Base-by-base conservation (phyloP, 92 coral and sea anemone genomes). In the Epizoanthus scotinus region DNA sequence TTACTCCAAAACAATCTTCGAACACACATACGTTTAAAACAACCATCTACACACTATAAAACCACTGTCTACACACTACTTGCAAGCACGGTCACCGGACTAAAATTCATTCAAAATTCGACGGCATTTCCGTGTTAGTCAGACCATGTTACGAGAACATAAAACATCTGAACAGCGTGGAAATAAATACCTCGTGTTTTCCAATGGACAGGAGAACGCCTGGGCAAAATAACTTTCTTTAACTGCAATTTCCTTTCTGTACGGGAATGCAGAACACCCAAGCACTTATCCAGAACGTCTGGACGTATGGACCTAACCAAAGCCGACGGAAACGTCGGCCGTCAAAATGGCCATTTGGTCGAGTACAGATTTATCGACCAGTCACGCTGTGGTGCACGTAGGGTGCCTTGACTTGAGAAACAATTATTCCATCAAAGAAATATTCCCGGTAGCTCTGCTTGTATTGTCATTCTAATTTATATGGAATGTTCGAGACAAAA, bases 401-500 rank as follows among this genome's bases (percentile, higher is more conserved):
- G 63, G 7, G 13, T 9, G 8, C 10, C 12, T 47, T 10, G 52
- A 6, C 52, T 47, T 8, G 52, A 10, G 17, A 15, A 47, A 47
- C 52, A 47, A 64, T 27, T 64, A 64, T 64, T 64, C 70, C 9
- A 64, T 19, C 25, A 21, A 22, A 24, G 40, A 47, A 1, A 34
- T 49, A 49, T 71, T 71, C 61, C 62, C 10, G 12, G 29, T 9
- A 9, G 8, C 21, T 24, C 27, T 26, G 6, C 9, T 17, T 7
- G 57, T 21, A 26, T 71, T 71, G 78, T 71, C 26, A 71, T 71
- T 71, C 61, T 50, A 71, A 71, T 71, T 71, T 53, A n/a, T n/a
- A n/a, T 71, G 44, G 78, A 71, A 71, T 14, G 78, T 71, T 71
- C 78, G 78, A 71, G 78, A 71, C 78, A 71, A 71, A 71, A 71